A percentile compares a stretch with the other conserved stretches of the same genome.
These are phyloP conservation scores for Arothron firmamentum DNA, from an alignment of 2,113 vertebrate species.

Conservation along the genomic window DNA sequence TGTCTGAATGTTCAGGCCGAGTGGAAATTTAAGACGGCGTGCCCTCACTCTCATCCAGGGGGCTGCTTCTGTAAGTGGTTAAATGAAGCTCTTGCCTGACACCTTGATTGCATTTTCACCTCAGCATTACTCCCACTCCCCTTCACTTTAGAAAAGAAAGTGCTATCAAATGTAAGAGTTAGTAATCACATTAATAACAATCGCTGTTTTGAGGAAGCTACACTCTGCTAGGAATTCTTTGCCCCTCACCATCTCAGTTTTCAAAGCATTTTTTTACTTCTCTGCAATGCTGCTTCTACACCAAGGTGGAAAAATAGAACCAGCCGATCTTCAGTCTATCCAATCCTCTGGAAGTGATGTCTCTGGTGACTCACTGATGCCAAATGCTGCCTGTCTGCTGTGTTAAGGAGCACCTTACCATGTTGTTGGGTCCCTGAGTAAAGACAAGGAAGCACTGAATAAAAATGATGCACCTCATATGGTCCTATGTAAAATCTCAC, in stretches of 20 bases:
- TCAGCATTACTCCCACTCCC: slow-evolving; percentile 52
- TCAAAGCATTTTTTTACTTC: slow-evolving; percentile 30
- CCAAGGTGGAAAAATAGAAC: neutral
- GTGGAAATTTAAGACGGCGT: slow-evolving; percentile 79
- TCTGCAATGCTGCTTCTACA: slow-evolving; percentile 5
- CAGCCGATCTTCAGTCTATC: neutral
- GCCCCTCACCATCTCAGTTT: slow-evolving; percentile 36
- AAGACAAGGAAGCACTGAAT: slow-evolving; percentile 6
- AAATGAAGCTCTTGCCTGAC: slow-evolving; percentile 64
- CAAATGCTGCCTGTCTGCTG: slow-evolving; percentile 13
- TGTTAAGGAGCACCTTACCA: slow-evolving; percentile 10
- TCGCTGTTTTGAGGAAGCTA: slow-evolving; percentile 44
- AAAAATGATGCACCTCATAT: slow-evolving; percentile 1
- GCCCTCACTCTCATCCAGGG: slow-evolving; percentile 36
- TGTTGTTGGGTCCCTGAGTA: slow-evolving; percentile 15
- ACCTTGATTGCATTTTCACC: slow-evolving; percentile 66
- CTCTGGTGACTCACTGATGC: slow-evolving; percentile 29
- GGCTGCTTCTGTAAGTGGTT: slow-evolving; percentile 61
- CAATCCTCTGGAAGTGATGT: slow-evolving; percentile 16
- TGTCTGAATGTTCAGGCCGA: slow-evolving; percentile 74
- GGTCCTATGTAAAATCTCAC: neutral
- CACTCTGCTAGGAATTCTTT: slow-evolving; percentile 33
- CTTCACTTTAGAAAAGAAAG: slow-evolving; percentile 26
- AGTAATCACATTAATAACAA: slow-evolving; percentile 38
- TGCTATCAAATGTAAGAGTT: slow-evolving; percentile 50